Evolutionary conservation across 2,888 invertebrate genomes (phyloP), one percentile per base, ranked within the genome.

Genomic region (Hermodice carunculata): DNA sequence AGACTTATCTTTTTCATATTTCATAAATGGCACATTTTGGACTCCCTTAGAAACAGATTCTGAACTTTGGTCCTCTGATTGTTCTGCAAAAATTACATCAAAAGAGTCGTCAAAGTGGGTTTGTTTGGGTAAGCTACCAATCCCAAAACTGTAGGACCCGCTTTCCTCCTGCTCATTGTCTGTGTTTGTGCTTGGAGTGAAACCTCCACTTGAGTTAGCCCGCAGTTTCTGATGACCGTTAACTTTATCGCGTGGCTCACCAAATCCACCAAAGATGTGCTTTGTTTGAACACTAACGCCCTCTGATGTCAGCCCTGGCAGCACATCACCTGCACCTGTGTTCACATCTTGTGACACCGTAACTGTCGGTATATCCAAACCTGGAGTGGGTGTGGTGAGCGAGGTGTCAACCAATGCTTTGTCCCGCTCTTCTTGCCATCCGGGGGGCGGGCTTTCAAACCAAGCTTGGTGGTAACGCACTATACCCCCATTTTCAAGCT

Each of bases 391-490:
- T 8, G 51, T 56, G 0, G 61, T 43, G 6, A 29, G 51, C 19
- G 49, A n/a, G 49, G 42, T 52, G 26, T 53, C 61, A 19, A 60
- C 19, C 24, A 26, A 51, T 11, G 40, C 17, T 24, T 89, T 88
- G 86, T 96, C 96, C 57, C 91, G 90, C 31, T 90, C 89, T 78
- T 94, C 92, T 85, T 95, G 93, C 95, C 96, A 97, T 6, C 91
- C 92, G 8, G 90, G 88, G 2, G 98, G 97, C 8, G 98, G 97
- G 64, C 91, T 90, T 86, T 98, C 98, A 0, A 95, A 89, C 98
- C 98, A 99, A 0, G 97, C 93, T 88, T 96, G 93, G 86, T 93
- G 95, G 87, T 97, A 99, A 1, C 98, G 90, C 57, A 98, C 98
- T 75, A 99, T 98, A 84, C 97, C 93, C 48, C 91, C 91, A 87